phyloP scores from a whole-genome alignment of 2,888 invertebrate genomes.

The Alloscopus bannaensis region DNA sequence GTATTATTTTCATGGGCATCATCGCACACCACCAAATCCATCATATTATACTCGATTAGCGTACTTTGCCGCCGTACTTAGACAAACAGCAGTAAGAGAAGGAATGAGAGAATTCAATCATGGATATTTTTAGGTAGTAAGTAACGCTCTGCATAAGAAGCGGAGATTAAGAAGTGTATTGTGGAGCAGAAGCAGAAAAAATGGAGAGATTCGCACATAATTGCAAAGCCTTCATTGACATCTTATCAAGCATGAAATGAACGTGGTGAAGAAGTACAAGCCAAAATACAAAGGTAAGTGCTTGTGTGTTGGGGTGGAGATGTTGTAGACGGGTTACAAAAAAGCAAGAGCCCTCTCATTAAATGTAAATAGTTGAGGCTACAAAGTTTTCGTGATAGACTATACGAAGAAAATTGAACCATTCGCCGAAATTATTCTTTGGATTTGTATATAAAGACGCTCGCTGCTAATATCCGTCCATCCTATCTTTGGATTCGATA shows the following conservation, averaged over 20 bases:
- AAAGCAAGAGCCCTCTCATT: slow-evolving; percentile 10
- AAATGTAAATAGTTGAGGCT: slow-evolving; percentile 2
- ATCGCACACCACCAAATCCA: too few species aligned
- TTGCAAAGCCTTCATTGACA: background rate
- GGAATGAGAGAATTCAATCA: too few species aligned
- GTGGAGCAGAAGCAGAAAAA: background rate
- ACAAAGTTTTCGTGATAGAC: background rate
- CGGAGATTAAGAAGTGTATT: background rate
- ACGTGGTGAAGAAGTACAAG: background rate
- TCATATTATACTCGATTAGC: too few species aligned
- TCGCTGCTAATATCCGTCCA: background rate
- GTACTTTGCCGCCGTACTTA: too few species aligned
- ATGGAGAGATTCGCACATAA: background rate
- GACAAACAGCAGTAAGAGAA: too few species aligned
- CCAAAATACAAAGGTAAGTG: background rate
- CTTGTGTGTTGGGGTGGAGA: background rate
- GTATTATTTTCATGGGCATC: too few species aligned
- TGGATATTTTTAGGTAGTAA: too few species aligned
- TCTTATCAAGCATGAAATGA: background rate
- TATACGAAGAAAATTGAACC: background rate
- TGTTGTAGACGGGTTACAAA: slow-evolving; percentile 9
- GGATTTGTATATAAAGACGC: background rate
- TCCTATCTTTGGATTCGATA: background rate
- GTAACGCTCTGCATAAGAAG: too few species aligned
- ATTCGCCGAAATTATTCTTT: background rate